These are phyloP conservation scores for Agonopterix subpropinquella DNA, from an alignment of 2,888 invertebrate genomes.

Conservation along the genomic window DNA sequence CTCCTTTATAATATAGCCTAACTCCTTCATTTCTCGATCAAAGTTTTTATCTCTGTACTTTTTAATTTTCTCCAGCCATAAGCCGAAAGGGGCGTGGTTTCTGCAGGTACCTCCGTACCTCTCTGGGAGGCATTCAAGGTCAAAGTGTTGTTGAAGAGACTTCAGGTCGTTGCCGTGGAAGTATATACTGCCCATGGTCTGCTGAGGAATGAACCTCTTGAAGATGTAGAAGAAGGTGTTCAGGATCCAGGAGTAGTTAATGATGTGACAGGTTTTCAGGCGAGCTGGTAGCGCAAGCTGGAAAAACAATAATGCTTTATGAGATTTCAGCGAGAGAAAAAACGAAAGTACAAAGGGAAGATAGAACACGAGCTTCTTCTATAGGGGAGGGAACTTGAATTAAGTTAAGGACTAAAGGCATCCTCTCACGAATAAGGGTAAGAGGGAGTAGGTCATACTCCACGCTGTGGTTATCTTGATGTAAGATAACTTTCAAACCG, in stretches of 20 bases:
- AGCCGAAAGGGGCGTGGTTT: slow-evolving; percentile 71
- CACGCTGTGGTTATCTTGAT: too few relatives aligned
- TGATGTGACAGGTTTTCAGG: slow-evolving; percentile 80
- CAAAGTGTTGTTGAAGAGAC: slow-evolving; percentile 52
- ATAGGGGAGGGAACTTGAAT: too few relatives aligned
- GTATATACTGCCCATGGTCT: slow-evolving; percentile 70
- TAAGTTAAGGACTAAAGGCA: too few relatives aligned
- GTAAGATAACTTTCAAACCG: too few relatives aligned
- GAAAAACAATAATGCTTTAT: neutral
- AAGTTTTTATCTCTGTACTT: slow-evolving; percentile 65
- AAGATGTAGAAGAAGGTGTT: slow-evolving; percentile 85
- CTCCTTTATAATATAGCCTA: slow-evolving; percentile 78
- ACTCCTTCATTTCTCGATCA: slow-evolving; percentile 77
- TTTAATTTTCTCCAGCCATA: slow-evolving; percentile 74
- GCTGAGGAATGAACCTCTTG: slow-evolving; percentile 81
- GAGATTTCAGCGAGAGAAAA: too few relatives aligned
- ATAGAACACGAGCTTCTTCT: too few relatives aligned
- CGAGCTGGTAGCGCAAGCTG: slow-evolving; percentile 81
- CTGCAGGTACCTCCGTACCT: slow-evolving; percentile 64
- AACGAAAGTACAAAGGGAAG: too few relatives aligned
- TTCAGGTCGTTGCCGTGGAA: slow-evolving; percentile 59
- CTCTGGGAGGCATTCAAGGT: slow-evolving; percentile 40
- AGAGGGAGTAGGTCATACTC: too few relatives aligned
- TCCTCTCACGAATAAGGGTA: too few relatives aligned
- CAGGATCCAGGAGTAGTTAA: slow-evolving; percentile 87